phyloP scores from a whole-genome alignment of 2,797 vertebrate genomes.

The Danio jaintianensis region DNA sequence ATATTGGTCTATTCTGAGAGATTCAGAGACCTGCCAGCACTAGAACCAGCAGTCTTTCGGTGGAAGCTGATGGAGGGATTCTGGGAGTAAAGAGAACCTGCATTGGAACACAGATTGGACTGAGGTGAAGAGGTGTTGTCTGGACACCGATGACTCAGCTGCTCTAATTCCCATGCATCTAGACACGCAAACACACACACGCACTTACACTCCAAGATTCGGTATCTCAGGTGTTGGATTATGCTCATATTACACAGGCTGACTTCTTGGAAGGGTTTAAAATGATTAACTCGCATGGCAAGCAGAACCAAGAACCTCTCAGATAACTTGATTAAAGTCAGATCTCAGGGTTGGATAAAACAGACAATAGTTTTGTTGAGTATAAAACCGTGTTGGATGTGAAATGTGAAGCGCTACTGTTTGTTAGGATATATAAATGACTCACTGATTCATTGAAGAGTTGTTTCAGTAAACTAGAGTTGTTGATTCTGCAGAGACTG shows the following conservation, averaged over 20 bases:
- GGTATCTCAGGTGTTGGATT: slow-evolving; percentile 24
- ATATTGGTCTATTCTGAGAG: not conserved
- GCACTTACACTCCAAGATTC: not conserved
- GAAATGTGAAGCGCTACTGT: not conserved
- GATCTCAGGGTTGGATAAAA: not conserved
- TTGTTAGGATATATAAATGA: not conserved
- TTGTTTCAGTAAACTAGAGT: not conserved
- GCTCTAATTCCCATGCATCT: not conserved
- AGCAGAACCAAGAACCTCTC: slow-evolving; percentile 5
- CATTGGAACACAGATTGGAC: not conserved
- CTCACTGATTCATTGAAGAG: not conserved
- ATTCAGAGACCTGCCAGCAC: not conserved
- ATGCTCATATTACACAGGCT: slow-evolving; percentile 1
- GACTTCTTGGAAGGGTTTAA: slow-evolving; percentile 1
- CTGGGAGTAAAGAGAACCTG: not conserved
- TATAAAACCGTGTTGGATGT: not conserved
- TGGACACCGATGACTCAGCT: not conserved
- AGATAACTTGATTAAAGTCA: slow-evolving; percentile 7
- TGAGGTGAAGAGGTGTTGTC: slow-evolving; percentile 1
- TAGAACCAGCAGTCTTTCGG: not conserved
- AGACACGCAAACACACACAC: not conserved
- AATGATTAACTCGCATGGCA: not conserved
- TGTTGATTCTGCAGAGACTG: not conserved
- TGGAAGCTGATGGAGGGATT: not conserved
- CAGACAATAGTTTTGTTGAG: not conserved